Conservation (phyloP, 2,113 vertebrate genomes). For the Pandion haliaetus region DNA sequence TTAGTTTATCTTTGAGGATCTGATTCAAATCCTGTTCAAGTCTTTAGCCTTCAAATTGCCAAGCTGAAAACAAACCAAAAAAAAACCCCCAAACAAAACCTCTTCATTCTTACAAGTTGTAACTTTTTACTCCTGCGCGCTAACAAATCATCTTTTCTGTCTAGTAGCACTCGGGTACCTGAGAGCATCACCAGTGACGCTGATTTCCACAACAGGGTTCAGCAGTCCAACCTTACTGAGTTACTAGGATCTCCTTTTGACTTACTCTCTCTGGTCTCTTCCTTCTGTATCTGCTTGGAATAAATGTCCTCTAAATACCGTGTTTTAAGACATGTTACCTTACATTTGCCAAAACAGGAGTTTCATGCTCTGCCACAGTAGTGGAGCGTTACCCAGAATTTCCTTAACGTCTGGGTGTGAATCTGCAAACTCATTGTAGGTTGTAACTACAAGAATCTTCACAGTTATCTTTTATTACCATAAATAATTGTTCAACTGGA, state of each 20-base stretch:
- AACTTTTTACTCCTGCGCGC: not conserved
- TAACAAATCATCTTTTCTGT: constrained; percentile 3
- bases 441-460: not conserved
- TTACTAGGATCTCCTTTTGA: constrained; percentile 7
- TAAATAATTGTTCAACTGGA: not conserved
- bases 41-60: not conserved
- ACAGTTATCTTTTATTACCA: not conserved
- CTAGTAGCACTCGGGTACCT: not conserved
- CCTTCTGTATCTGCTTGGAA: constrained; percentile 41
- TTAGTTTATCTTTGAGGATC: not conserved
- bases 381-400: not conserved
- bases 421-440: not conserved
- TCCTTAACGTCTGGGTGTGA: not conserved
- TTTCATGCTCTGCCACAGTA: not conserved
- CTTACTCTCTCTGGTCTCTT: not conserved
- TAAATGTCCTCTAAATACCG: not conserved
- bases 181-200: not conserved
- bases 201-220: constrained; percentile 45
- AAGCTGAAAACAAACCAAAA: not conserved
- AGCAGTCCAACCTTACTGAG: constrained; percentile 39
- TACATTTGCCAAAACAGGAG: not conserved
- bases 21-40: not conserved
- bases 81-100: not conserved
- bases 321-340: not conserved
- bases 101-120: not conserved